Base-by-base conservation (phyloP, 2,113 vertebrate genomes). In the Toxotes chatareus region DNA sequence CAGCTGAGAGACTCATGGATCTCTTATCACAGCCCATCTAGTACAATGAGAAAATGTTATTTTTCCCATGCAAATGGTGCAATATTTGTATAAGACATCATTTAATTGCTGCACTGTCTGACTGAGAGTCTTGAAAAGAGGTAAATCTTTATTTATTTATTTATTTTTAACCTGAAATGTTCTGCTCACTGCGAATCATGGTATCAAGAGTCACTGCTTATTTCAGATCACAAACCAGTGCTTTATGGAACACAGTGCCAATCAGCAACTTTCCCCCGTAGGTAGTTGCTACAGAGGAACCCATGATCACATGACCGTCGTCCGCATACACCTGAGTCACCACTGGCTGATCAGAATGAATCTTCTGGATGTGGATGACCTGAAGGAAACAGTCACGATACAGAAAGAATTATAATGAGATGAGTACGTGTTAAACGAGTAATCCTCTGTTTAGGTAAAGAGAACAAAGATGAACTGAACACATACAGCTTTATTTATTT, bases 181-280 rank as follows among this genome's bases (percentile, higher is more conserved):
- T 27, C 38, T 31, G 13, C 16, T 5, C n/a, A 9, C 38, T 68
- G 9, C 8, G 8, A 42, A 27, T 10, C 14, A n/a, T 14, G 8
- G n/a, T 16, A 13, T 17, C 11, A 17, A 56, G 4, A 59, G 42
- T 6, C 19, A 40, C 1, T 0, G 13, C 21, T 83, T 93, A 93
- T 27, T 94, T 73, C 65, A 98, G 91, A 70, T 97, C 90, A 91
- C 98, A 99, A 40, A 90, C 92, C 32, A 99, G 82, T 7, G 96
- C 96, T 94, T 96, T 98, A 71, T 99, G 97, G 88, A 93, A 98
- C 57, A 99, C 86, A 0, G 96, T 96, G 63, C 98, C 98, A 4
- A 99, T 95, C 16, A 99, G 94, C 47, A 99, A 86, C 59, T 96
- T 97, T 32, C 93, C 91, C 7, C 93, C 61, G 1, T 97, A 95